Evolutionary conservation across 2,113 vertebrate species (phyloP).

Genomic region (Aldabrachelys gigantea): DNA sequence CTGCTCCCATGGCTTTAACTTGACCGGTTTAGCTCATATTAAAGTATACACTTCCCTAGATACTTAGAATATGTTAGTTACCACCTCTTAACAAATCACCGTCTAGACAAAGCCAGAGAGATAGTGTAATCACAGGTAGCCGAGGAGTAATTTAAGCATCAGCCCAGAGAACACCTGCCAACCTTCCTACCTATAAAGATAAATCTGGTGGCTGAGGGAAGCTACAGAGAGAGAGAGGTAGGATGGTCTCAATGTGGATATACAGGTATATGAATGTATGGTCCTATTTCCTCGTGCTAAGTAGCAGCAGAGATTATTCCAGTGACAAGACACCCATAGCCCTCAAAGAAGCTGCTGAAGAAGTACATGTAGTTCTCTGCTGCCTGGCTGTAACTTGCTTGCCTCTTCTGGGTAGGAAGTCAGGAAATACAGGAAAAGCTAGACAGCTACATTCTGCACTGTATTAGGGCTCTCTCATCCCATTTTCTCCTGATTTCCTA

Average conservation of each 20-base stretch:
- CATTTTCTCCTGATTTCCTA: constrained; percentile 2
- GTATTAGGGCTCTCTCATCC: neutral
- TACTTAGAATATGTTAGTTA: neutral
- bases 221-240: neutral
- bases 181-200: neutral
- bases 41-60: neutral
- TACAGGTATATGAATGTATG: neutral
- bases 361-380: neutral
- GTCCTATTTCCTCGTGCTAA: neutral
- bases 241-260: neutral
- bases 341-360: neutral
- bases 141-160: neutral
- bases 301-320: neutral
- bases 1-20: neutral
- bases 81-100: neutral
- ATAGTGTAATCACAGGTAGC: neutral
- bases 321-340: neutral
- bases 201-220: neutral
- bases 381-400: neutral
- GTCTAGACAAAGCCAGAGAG: neutral
- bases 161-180: neutral
- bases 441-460: neutral
- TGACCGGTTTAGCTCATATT: neutral
- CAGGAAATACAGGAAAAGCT: constrained; percentile 28
- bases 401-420: neutral